Conservation (phyloP, 2,888 invertebrate genomes). For the Cephus pygmeus region DNA sequence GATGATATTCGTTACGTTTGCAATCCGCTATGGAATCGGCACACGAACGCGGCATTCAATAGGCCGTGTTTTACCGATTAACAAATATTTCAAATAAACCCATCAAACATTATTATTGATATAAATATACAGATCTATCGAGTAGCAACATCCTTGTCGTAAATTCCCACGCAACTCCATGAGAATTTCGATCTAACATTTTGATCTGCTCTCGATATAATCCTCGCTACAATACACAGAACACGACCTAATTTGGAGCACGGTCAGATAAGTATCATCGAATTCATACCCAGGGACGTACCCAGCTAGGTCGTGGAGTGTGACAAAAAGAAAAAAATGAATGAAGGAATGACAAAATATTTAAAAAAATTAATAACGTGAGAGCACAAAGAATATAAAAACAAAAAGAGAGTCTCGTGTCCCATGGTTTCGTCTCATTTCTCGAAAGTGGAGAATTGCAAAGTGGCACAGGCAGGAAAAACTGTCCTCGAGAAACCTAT, state of each 20-base stretch:
- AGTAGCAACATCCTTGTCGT: not conserved
- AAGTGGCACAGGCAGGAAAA: slow-evolving; percentile 21
- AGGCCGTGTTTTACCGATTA: not conserved
- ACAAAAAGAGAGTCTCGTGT: slow-evolving; percentile 38
- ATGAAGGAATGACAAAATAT: not conserved
- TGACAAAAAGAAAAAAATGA: not conserved
- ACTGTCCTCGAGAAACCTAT: slow-evolving; percentile 11
- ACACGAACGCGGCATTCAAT: not conserved
- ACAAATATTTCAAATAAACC: not conserved
- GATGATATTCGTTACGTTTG: not conserved
- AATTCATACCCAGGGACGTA: not conserved
- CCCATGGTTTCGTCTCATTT: slow-evolving; percentile 35
- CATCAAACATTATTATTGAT: not conserved
- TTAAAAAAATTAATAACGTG: not conserved
- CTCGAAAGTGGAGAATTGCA: slow-evolving; percentile 37
- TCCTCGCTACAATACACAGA: not conserved
- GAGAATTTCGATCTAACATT: not conserved
- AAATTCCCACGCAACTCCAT: not conserved
- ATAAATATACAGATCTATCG: not conserved
- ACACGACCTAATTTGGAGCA: not conserved
- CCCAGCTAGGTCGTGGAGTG: not conserved
- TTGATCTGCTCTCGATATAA: not conserved
- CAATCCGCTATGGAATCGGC: not conserved
- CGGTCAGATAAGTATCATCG: not conserved
- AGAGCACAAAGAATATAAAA: slow-evolving; percentile 1